Conservation (phyloP, 2,888 invertebrate genomes). For the Biston betularia region DNA sequence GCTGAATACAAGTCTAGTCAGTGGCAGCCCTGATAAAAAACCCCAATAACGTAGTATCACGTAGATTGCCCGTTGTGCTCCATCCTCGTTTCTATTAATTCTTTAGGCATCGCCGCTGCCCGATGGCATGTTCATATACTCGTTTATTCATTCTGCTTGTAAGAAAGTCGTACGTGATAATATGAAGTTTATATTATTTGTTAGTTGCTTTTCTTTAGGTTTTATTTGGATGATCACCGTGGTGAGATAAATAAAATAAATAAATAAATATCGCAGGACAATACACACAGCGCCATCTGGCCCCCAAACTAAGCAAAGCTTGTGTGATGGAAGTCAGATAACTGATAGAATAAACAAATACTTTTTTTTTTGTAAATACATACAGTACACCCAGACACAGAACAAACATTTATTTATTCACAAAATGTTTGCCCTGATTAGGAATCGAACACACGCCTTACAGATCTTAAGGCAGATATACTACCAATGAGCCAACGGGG, state of each 20-base stretch:
- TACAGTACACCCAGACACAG: too few species aligned
- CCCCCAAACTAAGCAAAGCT: too few species aligned
- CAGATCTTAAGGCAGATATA: too few species aligned
- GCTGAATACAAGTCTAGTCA: not conserved
- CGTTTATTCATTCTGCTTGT: constrained; percentile 29
- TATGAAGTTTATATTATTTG: constrained; percentile 8
- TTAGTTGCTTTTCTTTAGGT: not conserved
- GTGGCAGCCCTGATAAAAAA: constrained; percentile 16
- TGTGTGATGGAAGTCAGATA: too few species aligned
- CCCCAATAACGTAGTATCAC: constrained; percentile 63
- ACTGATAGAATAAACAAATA: too few species aligned
- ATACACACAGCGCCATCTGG: too few species aligned
- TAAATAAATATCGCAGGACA: too few species aligned
- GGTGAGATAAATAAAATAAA: not conserved
- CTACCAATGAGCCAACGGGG: too few species aligned
- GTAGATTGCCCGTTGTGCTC: constrained; percentile 52
- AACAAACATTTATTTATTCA: too few species aligned
- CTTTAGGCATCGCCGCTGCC: constrained; percentile 37
- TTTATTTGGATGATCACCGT: not conserved
- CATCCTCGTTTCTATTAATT: constrained; percentile 58
- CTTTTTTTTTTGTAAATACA: too few species aligned
- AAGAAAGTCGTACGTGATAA: constrained; percentile 29
- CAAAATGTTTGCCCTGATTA: too few species aligned
- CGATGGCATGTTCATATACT: constrained; percentile 29
- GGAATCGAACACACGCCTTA: too few species aligned